Conservation (phyloP, 1,140 invertebrate species). For the Drosophila lacertosa region DNA sequence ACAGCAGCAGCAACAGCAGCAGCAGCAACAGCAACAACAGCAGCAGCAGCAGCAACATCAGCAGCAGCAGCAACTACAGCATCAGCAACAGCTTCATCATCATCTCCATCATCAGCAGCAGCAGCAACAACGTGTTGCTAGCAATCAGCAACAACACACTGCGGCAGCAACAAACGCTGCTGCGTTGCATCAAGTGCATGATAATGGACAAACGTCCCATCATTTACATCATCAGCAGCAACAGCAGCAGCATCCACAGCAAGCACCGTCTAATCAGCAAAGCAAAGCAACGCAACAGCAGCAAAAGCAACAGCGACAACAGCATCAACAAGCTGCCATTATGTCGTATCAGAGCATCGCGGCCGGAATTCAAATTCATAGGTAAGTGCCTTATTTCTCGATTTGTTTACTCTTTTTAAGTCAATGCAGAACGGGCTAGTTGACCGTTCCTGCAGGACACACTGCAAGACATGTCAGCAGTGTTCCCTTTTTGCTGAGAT, state of each 20-base stretch:
- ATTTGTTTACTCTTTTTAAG: too few species aligned
- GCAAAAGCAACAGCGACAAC: constrained; percentile 50
- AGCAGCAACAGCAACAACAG: constrained; percentile 50
- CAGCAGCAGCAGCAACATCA: constrained; percentile 52
- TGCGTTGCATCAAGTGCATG: constrained; percentile 69
- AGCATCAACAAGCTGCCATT: constrained; percentile 66
- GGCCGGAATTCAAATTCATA: constrained; percentile 81
- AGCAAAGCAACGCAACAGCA: constrained; percentile 56
- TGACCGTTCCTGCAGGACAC: too few species aligned
- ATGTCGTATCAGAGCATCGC: constrained; percentile 83
- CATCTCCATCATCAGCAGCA: constrained; percentile 48
- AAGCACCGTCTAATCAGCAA: constrained; percentile 66
- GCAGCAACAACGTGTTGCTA: constrained; percentile 67
- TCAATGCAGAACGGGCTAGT: too few species aligned
- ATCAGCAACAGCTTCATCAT: constrained; percentile 33
- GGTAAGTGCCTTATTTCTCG: constrained; percentile 57
- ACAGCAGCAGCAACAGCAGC: constrained; percentile 69
- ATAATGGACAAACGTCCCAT: constrained; percentile 82
- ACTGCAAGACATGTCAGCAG: not conserved
- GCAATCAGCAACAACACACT: constrained; percentile 64
- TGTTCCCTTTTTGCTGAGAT: too few species aligned
- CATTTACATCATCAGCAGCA: constrained; percentile 66
- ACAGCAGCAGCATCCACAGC: constrained; percentile 50
- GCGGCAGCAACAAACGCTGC: constrained; percentile 58
- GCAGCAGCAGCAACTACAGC: constrained; percentile 45